These are phyloP conservation scores for Neopipo cinnamomea DNA, from an alignment of 2,113 vertebrate genomes.

Conservation along the genomic window DNA sequence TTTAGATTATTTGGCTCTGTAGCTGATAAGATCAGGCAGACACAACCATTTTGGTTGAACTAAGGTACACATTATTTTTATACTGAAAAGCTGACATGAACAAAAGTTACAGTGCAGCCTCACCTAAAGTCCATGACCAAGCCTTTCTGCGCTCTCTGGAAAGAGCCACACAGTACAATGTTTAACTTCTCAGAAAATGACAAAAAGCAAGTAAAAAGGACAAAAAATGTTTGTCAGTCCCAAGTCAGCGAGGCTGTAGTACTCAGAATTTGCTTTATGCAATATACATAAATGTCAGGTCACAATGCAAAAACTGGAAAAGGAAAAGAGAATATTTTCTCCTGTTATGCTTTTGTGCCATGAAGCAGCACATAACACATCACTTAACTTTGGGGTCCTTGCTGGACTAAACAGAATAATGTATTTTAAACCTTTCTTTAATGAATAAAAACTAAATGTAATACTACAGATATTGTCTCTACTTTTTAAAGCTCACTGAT, in stretches of 20 bases:
- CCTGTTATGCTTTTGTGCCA: not conserved
- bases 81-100: not conserved
- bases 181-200: not conserved
- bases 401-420: not conserved
- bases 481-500: not conserved
- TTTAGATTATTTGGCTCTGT: slow-evolving; percentile 46
- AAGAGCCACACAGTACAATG: not conserved
- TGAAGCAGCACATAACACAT: not conserved
- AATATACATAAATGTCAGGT: slow-evolving; percentile 45
- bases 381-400: not conserved
- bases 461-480: not conserved
- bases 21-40: not conserved
- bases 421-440: not conserved
- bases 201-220: slow-evolving; percentile 1
- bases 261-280: slow-evolving; percentile 13
- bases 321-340: not conserved
- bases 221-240: not conserved
- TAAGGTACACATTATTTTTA: not conserved
- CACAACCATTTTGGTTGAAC: not conserved
- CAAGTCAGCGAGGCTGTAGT: not conserved
- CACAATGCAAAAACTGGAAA: not conserved
- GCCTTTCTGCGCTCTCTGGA: not conserved
- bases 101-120: not conserved
- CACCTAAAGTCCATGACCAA: not conserved
- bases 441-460: not conserved